phyloP scores from a whole-genome alignment of 2,113 vertebrate genomes.

The Reinhardtius hippoglossoides region DNA sequence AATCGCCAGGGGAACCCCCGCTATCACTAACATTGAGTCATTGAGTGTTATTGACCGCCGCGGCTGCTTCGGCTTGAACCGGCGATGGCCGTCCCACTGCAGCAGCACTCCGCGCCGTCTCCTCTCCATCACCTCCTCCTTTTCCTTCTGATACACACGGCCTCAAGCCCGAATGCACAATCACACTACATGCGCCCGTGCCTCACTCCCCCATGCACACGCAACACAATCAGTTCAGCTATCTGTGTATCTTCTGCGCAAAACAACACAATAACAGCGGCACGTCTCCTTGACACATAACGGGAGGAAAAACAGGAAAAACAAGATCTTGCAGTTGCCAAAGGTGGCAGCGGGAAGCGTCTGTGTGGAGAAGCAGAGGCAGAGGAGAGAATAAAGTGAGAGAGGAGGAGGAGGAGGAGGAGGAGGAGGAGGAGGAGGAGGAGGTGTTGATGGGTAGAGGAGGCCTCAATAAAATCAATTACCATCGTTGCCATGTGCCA shows the following conservation, averaged over 20 bases:
- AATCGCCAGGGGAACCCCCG: slow-evolving; percentile 26
- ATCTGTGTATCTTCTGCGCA: slow-evolving; percentile 12
- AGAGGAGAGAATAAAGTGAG: not conserved
- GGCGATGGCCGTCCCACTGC: slow-evolving; percentile 36
- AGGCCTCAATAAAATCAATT: slow-evolving; percentile 74
- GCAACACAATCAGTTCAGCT: slow-evolving; percentile 18
- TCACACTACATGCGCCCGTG: slow-evolving; percentile 1
- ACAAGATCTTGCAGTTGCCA: slow-evolving; percentile 14
- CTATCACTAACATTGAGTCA: slow-evolving; percentile 44
- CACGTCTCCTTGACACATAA: slow-evolving; percentile 27
- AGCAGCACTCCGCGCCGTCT: slow-evolving; percentile 31
- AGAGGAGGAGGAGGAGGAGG: not conserved
- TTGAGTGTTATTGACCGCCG: slow-evolving; percentile 56
- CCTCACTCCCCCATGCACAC: slow-evolving; percentile 20
- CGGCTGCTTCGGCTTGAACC: slow-evolving; percentile 32
- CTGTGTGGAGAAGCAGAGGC: slow-evolving; percentile 1
- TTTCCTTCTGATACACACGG: slow-evolving; percentile 12
- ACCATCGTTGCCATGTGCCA: slow-evolving; percentile 64
- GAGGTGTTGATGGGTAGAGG: slow-evolving; percentile 23
- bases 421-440: slow-evolving; percentile 11
- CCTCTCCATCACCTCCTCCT: slow-evolving; percentile 20
- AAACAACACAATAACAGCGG: slow-evolving; percentile 20
- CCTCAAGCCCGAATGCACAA: slow-evolving; percentile 47
- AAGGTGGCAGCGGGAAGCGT: not conserved
- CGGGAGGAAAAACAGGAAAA: not conserved